Base-by-base conservation (phyloP, 2,113 vertebrate genomes). In the Rallus limicola region DNA sequence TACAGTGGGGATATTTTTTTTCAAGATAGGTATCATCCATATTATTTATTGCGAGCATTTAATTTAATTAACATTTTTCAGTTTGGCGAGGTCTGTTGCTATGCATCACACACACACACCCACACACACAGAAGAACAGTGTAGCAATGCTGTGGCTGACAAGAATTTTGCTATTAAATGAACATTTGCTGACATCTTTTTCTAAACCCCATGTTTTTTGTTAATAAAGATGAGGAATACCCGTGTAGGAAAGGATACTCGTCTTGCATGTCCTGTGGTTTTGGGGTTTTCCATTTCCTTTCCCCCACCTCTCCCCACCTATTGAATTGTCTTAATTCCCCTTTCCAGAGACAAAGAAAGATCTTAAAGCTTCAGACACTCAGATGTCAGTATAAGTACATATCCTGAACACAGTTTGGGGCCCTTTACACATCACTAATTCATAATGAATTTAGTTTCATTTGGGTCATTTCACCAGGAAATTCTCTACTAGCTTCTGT, bases 11-110 rank as follows among this genome's bases (percentile, higher is more conserved):
- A 15, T 21, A 15, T 28, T 28, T 53, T 50, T 20, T 72, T 14
- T n/a, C 58, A 63, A 76, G 36, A 88, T 63, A 67, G 44, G 38
- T 62, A 82, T 78, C 62, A 72, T 36, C 58, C 48, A 19, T 38
- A 42, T 68, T 88, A 86, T 77, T 63, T 76, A 80, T 29, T 71
- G 89, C 29, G 69, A 92, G 74, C 67, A 53, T 53, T 90, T 87
- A 85, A 96, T 88, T 91, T 89, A 82, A 91, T 91, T 89, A 82
- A 89, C 78, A 23, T 72, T 79, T 91, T 87, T 56, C 86, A 58
- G 23, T 62, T 88, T 90, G 83, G 56, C 69, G 2, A 84, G 69
- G 44, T 79, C 84, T 64, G 44, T 82, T 94, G 84, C 93, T 94
- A 70, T 46, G 64, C 60, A 25, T 34, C 14, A 4, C 82, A 26